Evolutionary conservation across 2,888 invertebrate species (phyloP).

Genomic region (Hirtodrosophila confusa): DNA sequence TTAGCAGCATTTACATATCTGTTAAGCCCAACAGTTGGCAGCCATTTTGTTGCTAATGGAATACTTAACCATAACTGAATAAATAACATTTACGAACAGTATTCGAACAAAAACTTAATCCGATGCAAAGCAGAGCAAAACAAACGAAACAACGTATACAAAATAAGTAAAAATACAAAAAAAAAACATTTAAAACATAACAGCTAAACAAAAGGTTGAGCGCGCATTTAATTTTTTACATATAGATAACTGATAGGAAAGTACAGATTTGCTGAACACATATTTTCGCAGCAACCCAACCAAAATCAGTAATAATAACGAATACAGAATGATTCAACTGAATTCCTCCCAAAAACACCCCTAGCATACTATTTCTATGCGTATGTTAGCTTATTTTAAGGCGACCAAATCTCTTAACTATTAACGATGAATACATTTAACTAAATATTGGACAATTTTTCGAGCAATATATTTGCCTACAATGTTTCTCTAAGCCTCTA

Average conservation of each 20-base stretch:
- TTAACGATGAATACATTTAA: constrained; percentile 46
- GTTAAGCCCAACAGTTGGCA: constrained; percentile 43
- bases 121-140: constrained; percentile 16
- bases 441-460: constrained; percentile 63
- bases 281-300: constrained; percentile 36
- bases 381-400: constrained; percentile 54
- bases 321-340: constrained; percentile 10
- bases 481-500: constrained; percentile 73
- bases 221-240: constrained; percentile 71
- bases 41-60: constrained; percentile 48
- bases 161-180: constrained; percentile 26
- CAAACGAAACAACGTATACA: constrained; percentile 44
- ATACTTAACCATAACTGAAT: constrained; percentile 33
- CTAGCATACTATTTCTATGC: constrained; percentile 34
- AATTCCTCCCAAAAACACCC: constrained; percentile 37
- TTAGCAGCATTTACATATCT: constrained; percentile 55
- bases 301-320: constrained; percentile 3
- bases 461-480: constrained; percentile 77
- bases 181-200: constrained; percentile 24
- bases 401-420: constrained; percentile 58
- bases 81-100: constrained; percentile 69
- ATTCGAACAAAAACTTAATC: constrained; percentile 55
- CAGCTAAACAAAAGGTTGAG: constrained; percentile 69
- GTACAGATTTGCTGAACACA: constrained; percentile 39
- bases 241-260: constrained; percentile 21